Evolutionary conservation across 2,888 invertebrate species (phyloP).

Genomic region (Drosophila mayaguana): DNA sequence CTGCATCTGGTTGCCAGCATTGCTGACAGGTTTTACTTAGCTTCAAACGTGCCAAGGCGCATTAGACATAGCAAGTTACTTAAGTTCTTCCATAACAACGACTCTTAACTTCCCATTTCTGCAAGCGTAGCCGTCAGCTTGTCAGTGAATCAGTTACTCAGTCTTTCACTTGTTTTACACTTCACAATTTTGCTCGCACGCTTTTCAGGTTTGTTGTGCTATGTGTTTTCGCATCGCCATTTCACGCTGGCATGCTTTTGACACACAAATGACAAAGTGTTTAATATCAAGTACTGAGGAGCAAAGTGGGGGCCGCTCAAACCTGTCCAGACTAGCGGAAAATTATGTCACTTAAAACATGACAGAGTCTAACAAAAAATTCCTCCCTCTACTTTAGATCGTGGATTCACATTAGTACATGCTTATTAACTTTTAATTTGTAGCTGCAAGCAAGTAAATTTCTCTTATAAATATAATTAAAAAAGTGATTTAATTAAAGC

Average conservation of each 20-base stretch:
- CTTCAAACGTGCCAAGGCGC: slow-evolving; percentile 51
- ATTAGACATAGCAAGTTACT: slow-evolving; percentile 50
- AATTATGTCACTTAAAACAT: slow-evolving; percentile 41
- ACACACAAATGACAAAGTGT: slow-evolving; percentile 75
- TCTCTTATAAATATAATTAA: background rate
- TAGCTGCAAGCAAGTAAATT: background rate
- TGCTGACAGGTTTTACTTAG: slow-evolving; percentile 52
- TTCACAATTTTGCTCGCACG: slow-evolving; percentile 37
- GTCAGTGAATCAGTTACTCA: slow-evolving; percentile 44
- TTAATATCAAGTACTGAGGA: slow-evolving; percentile 55
- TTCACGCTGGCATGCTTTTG: slow-evolving; percentile 68
- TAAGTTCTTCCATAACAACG: slow-evolving; percentile 36
- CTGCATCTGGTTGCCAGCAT: slow-evolving; percentile 29
- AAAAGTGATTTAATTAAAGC: background rate
- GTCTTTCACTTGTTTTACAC: slow-evolving; percentile 55
- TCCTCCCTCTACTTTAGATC: background rate
- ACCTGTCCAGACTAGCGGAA: slow-evolving; percentile 29
- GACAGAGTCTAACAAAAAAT: slow-evolving; percentile 12
- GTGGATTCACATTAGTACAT: background rate
- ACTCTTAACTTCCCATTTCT: slow-evolving; percentile 16
- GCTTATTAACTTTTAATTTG: slow-evolving; percentile 52
- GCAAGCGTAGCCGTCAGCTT: slow-evolving; percentile 48
- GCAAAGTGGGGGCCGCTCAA: background rate
- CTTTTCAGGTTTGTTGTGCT: slow-evolving; percentile 16
- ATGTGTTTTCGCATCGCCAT: slow-evolving; percentile 32